A percentile compares a stretch with the other conserved stretches of the same genome.
Evolutionary conservation across 2,888 invertebrate genomes (phyloP).

Genomic region (Steinernema carpocapsae): DNA sequence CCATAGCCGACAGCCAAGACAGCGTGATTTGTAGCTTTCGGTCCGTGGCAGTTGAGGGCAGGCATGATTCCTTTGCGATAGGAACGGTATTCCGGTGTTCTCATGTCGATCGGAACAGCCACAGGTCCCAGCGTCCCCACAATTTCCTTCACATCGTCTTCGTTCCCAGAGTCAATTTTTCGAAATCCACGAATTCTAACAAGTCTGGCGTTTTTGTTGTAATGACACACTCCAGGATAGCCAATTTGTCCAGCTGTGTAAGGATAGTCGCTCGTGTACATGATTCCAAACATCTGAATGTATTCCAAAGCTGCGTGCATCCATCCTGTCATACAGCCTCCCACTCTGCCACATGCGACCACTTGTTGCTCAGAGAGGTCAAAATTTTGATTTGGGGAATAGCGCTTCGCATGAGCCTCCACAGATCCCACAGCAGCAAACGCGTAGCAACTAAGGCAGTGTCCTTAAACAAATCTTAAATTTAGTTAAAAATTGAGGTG

Average conservation of each 20-base stretch:
- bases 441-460: not conserved
- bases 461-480: too few species aligned
- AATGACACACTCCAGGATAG: not conserved
- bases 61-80: not conserved
- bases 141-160: not conserved
- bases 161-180: not conserved
- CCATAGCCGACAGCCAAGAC: slow-evolving; percentile 25
- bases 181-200: not conserved
- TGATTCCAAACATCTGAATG: not conserved
- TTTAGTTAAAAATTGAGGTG: too few species aligned
- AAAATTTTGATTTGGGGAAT: not conserved
- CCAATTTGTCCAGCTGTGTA: not conserved
- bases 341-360: not conserved
- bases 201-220: not conserved
- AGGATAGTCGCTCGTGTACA: not conserved
- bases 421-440: not conserved
- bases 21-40: not conserved
- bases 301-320: not conserved
- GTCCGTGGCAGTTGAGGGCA: not conserved
- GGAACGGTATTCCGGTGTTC: not conserved
- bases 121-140: not conserved
- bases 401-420: not conserved
- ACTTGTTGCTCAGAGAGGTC: slow-evolving; percentile 22
- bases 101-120: not conserved
- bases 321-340: not conserved